These are phyloP conservation scores for Melikaiella ostensackeni DNA, from an alignment of 2,888 invertebrate species.

Conservation along the genomic window DNA sequence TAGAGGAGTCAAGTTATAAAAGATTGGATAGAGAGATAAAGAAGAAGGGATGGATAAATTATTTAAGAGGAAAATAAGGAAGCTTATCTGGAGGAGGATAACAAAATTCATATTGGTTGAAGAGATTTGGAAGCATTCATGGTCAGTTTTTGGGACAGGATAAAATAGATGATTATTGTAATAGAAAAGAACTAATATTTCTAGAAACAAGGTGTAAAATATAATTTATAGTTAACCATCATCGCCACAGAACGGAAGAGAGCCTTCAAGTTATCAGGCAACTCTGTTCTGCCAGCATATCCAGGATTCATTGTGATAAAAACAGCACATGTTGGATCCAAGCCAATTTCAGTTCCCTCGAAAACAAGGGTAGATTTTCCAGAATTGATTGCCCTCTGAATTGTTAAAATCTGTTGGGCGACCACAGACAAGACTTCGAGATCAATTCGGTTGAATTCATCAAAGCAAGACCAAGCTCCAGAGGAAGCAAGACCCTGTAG, in stretches of 20 bases:
- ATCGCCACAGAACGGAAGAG: conserved; percentile 82
- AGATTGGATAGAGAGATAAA: no score
- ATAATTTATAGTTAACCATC: conserved; percentile 78
- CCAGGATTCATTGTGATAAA: conserved; percentile 83
- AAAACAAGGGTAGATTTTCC: conserved; percentile 77
- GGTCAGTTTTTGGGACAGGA: no score
- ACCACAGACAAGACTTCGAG: conserved; percentile 82
- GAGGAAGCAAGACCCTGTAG: conserved; percentile 79
- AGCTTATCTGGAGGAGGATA: no score
- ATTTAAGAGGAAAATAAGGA: no score
- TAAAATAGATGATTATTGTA: no score
- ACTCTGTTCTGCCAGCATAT: conserved; percentile 80
- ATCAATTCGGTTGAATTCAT: conserved; percentile 82
- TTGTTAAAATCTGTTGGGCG: conserved; percentile 81
- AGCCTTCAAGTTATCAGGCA: conserved; percentile 82
- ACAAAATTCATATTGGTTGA: no score
- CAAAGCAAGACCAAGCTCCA: conserved; percentile 82
- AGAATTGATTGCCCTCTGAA: conserved; percentile 80
- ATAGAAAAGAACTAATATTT: neutral
- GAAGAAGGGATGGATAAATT: no score
- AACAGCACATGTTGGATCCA: conserved; percentile 80
- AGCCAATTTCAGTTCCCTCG: conserved; percentile 80
- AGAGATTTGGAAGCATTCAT: no score
- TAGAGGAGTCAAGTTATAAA: no score
- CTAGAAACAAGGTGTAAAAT: neutral